Conservation (phyloP, 2,888 invertebrate genomes). For the Hydraecia micacea region DNA sequence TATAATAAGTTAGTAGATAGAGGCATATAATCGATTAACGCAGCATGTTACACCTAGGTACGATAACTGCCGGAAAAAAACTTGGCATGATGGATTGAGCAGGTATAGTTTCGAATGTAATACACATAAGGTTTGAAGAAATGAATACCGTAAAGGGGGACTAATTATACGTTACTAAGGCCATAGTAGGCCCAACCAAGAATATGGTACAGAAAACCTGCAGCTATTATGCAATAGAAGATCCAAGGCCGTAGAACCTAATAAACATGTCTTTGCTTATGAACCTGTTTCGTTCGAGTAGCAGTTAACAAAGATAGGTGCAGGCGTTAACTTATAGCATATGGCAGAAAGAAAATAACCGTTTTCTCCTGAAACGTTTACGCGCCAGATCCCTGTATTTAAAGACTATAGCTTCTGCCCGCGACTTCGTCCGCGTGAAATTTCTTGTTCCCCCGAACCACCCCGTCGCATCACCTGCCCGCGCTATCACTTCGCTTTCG, state of each 20-base stretch:
- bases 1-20: neutral
- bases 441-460: no score
- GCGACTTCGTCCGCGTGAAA: no score
- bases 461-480: no score
- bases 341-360: neutral
- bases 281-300: conserved; percentile 13
- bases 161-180: neutral
- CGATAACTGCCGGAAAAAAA: no score
- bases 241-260: conserved; percentile 17
- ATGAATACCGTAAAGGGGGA: neutral
- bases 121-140: neutral
- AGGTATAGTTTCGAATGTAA: neutral
- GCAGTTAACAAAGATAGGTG: neutral
- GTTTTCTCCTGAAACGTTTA: conserved; percentile 18
- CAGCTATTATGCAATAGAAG: conserved; percentile 24
- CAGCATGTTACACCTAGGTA: neutral
- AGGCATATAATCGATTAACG: neutral
- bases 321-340: neutral
- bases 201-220: conserved; percentile 18
- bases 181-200: neutral
- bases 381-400: neutral
- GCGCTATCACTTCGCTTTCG: no score
- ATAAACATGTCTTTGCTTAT: conserved; percentile 1
- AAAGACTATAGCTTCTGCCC: neutral
- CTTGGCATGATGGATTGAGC: neutral